Conservation (phyloP, 2,113 vertebrate genomes). For the Cynoglossus semilaevis region DNA sequence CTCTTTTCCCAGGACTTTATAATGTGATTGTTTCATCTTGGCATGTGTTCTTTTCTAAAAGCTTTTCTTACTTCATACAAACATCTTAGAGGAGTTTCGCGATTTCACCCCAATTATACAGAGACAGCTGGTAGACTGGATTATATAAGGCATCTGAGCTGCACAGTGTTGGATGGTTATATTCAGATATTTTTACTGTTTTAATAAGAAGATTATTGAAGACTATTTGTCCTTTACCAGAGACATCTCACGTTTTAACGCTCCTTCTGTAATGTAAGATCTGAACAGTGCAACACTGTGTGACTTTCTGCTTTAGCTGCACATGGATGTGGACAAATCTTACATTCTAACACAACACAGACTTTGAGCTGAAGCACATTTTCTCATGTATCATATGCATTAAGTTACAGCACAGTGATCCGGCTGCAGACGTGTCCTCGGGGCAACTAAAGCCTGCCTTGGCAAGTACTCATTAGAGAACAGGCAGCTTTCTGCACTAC, state of each 20-base stretch:
- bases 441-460: slow-evolving; percentile 9
- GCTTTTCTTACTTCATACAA: too few species aligned
- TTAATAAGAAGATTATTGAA: too few species aligned
- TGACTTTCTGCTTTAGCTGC: slow-evolving; percentile 1
- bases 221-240: too few species aligned
- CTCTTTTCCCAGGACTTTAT: too few species aligned
- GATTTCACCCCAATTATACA: background rate
- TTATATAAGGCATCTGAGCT: background rate
- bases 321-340: slow-evolving; percentile 35
- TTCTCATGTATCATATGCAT: slow-evolving; percentile 37
- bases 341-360: slow-evolving; percentile 35
- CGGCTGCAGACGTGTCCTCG: slow-evolving; percentile 28
- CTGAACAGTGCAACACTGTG: slow-evolving; percentile 1
- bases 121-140: background rate
- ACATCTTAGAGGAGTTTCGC: too few species aligned
- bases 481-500: slow-evolving; percentile 1
- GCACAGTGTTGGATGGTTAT: too few species aligned
- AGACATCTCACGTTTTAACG: too few species aligned
- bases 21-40: too few species aligned
- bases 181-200: background rate
- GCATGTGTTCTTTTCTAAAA: too few species aligned
- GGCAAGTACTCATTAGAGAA: slow-evolving; percentile 42
- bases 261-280: background rate
- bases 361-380: slow-evolving; percentile 22
- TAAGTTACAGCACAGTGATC: slow-evolving; percentile 29